Conservation (phyloP, 2,888 invertebrate species). For the Ormyrus rosae region DNA sequence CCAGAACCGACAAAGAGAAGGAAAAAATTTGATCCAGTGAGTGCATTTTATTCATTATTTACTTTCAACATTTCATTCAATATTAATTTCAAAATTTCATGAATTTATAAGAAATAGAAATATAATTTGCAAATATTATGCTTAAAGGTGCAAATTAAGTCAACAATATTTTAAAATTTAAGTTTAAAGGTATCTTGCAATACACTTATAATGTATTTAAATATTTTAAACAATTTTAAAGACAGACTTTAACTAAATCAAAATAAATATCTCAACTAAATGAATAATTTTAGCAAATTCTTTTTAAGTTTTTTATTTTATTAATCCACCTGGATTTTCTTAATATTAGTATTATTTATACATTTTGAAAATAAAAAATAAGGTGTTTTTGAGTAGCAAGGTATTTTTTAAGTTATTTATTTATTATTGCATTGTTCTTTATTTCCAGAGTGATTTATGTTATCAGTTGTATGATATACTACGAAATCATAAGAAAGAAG, state of each 20-base stretch:
- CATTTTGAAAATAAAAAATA: too few relatives aligned
- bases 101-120: too few relatives aligned
- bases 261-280: too few relatives aligned
- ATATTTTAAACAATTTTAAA: slow-evolving; percentile 32
- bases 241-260: not conserved
- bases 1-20: slow-evolving; percentile 78
- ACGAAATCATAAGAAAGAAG: slow-evolving; percentile 93
- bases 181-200: too few relatives aligned
- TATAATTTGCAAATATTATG: too few relatives aligned
- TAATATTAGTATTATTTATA: too few relatives aligned
- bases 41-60: slow-evolving; percentile 61
- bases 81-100: not conserved
- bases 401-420: not conserved
- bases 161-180: too few relatives aligned
- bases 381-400: too few relatives aligned
- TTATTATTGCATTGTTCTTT: slow-evolving; percentile 7
- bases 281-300: too few relatives aligned
- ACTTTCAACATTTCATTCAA: slow-evolving; percentile 7
- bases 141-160: too few relatives aligned
- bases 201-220: slow-evolving; percentile 37
- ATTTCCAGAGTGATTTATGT: slow-evolving; percentile 84
- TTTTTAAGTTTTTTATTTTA: too few relatives aligned
- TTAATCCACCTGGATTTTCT: too few relatives aligned
- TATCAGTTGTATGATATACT: slow-evolving; percentile 96
- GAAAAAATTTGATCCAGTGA: slow-evolving; percentile 87